These are phyloP conservation scores for Mimumesa dahlbomi DNA, from an alignment of 2,888 invertebrate genomes.

Conservation along the genomic window DNA sequence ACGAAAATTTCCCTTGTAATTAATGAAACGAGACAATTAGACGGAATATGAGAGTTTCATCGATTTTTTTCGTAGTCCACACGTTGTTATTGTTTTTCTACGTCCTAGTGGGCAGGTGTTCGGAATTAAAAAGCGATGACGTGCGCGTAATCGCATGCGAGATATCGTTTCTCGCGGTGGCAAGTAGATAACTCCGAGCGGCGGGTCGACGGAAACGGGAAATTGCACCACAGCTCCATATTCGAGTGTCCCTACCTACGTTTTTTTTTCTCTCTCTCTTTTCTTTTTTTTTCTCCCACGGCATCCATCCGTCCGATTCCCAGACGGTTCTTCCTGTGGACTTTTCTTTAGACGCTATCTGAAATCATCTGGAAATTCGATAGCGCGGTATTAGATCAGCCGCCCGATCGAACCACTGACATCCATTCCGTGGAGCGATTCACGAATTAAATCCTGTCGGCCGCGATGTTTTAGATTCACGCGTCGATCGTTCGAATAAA, in stretches of 20 bases:
- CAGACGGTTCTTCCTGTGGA: constrained; percentile 37
- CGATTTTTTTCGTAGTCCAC: no score
- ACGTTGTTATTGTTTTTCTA: no score
- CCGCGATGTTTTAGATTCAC: no score
- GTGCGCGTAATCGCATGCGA: no score
- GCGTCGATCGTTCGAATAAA: no score
- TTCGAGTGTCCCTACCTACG: constrained; percentile 22
- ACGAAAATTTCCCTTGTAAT: no score
- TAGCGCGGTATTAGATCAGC: constrained; percentile 13
- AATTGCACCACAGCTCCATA: constrained; percentile 50
- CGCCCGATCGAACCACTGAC: constrained; percentile 19
- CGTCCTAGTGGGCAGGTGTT: no score
- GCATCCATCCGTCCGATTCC: not conserved
- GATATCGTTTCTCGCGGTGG: not conserved
- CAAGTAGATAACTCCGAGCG: no score
- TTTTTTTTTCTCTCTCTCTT: constrained; percentile 2
- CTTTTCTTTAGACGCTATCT: constrained; percentile 25
- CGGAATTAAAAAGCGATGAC: constrained; percentile 29
- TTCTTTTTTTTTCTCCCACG: not conserved
- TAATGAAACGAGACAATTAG: no score
- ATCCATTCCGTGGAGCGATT: constrained; percentile 5
- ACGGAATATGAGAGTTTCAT: no score
- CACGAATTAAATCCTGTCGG: not conserved
- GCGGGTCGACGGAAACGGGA: constrained; percentile 51
- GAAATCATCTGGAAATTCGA: constrained; percentile 36